These are phyloP conservation scores for Ophion obscuratus DNA, from an alignment of 2,888 invertebrate genomes.

Conservation along the genomic window DNA sequence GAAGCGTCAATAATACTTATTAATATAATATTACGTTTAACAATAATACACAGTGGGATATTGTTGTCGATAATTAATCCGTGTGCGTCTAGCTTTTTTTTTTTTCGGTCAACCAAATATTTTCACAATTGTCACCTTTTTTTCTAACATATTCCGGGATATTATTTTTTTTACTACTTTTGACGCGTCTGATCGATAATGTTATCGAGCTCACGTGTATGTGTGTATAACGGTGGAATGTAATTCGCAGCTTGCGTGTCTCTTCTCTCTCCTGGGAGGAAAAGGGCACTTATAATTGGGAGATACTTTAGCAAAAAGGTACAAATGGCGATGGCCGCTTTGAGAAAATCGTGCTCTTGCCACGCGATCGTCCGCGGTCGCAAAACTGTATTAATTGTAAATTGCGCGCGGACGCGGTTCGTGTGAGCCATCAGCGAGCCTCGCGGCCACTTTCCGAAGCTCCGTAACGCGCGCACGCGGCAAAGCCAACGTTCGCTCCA, in stretches of 20 bases:
- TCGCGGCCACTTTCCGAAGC: too few species aligned
- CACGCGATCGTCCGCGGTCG: constrained; percentile 36
- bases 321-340: constrained; percentile 71
- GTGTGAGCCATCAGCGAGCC: neutral
- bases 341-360: constrained; percentile 65
- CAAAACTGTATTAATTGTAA: constrained; percentile 44
- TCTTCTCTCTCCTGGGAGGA: neutral
- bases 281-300: constrained; percentile 9
- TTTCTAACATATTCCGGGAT: neutral
- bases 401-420: constrained; percentile 62
- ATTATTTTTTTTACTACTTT: neutral
- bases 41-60: neutral
- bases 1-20: neutral
- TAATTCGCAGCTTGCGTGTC: neutral
- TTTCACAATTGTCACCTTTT: neutral
- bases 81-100: neutral
- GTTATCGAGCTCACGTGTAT: neutral
- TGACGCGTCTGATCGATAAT: neutral
- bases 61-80: neutral
- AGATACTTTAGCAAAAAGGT: constrained; percentile 71
- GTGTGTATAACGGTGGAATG: neutral
- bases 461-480: too few species aligned
- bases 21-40: neutral
- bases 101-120: neutral
- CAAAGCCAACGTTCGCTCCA: too few species aligned